Evolutionary conservation across 2,113 vertebrate species (phyloP).

Genomic region (Natator depressus): DNA sequence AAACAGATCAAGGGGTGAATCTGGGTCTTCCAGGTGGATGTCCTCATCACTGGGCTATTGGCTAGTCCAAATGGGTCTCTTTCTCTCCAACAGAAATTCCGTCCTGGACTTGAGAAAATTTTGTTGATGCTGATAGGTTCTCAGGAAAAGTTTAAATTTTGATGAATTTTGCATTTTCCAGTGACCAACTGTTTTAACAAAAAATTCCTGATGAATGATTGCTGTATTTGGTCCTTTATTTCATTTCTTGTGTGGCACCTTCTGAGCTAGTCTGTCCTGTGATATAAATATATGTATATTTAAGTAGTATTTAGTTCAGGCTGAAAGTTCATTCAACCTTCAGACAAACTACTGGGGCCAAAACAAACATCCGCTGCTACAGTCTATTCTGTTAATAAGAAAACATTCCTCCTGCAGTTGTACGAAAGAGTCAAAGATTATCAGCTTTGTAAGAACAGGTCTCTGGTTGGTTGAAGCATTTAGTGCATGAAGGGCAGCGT

Average conservation of each 20-base stretch:
- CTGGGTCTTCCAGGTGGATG: too few relatives aligned
- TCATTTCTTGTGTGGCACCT: neutral
- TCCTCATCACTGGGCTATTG: too few relatives aligned
- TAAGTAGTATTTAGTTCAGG: constrained; percentile 34
- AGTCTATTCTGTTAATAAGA: constrained; percentile 41
- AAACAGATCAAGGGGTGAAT: too few relatives aligned
- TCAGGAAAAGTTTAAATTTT: too few relatives aligned
- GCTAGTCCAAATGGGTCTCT: too few relatives aligned
- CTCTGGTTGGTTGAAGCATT: constrained; percentile 50
- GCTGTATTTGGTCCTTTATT: neutral
- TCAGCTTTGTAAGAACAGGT: constrained; percentile 47
- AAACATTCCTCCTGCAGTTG: constrained; percentile 61
- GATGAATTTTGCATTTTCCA: too few relatives aligned
- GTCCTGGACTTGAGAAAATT: too few relatives aligned
- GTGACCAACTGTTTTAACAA: too few relatives aligned
- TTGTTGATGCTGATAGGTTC: too few relatives aligned
- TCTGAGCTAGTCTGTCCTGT: constrained; percentile 2
- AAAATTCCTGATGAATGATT: neutral
- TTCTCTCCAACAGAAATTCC: too few relatives aligned
- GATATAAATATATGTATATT: neutral
- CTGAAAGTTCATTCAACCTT: constrained; percentile 37
- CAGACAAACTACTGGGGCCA: constrained; percentile 8
- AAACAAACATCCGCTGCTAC: constrained; percentile 56
- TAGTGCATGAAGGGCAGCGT: constrained; percentile 25
- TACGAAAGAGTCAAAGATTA: constrained; percentile 44